These are phyloP conservation scores for Acholoe squamosa DNA, from an alignment of 2,888 invertebrate genomes.

Conservation along the genomic window DNA sequence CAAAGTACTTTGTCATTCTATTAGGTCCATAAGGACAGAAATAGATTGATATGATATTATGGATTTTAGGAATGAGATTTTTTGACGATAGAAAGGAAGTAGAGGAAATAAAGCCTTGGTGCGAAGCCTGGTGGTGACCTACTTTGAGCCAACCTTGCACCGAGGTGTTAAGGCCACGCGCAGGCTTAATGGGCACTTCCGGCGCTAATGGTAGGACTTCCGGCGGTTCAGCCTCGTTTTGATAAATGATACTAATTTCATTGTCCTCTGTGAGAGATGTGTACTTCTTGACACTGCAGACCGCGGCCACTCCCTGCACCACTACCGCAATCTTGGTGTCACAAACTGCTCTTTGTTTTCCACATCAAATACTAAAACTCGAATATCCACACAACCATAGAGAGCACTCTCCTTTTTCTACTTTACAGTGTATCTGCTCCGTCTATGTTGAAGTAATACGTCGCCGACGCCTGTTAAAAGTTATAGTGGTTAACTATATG, in stretches of 20 bases:
- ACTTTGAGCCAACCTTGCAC: not conserved
- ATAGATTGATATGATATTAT: no score
- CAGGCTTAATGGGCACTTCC: conserved; percentile 57
- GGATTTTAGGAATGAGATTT: no score
- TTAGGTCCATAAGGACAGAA: no score
- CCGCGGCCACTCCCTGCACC: not conserved
- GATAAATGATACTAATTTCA: conserved; percentile 63
- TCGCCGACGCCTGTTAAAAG: no score
- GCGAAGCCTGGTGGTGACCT: not conserved
- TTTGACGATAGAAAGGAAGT: no score
- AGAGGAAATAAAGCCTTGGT: not conserved
- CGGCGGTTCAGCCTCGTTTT: conserved; percentile 53
- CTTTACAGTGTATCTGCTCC: no score
- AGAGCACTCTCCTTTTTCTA: no score
- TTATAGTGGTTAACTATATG: no score
- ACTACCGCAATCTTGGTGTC: not conserved
- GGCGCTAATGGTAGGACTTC: conserved; percentile 56
- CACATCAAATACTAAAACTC: conserved; percentile 11
- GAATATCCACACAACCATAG: not conserved
- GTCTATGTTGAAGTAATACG: no score
- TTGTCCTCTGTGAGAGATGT: conserved; percentile 55
- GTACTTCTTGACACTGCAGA: conserved; percentile 58
- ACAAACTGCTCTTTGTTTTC: not conserved
- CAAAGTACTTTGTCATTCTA: no score
- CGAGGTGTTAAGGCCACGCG: conserved; percentile 54